A percentile compares a stretch with the other conserved stretches of the same genome.
Evolutionary conservation across 2,888 invertebrate species (phyloP).

Genomic region (Drosophila diplacantha): DNA sequence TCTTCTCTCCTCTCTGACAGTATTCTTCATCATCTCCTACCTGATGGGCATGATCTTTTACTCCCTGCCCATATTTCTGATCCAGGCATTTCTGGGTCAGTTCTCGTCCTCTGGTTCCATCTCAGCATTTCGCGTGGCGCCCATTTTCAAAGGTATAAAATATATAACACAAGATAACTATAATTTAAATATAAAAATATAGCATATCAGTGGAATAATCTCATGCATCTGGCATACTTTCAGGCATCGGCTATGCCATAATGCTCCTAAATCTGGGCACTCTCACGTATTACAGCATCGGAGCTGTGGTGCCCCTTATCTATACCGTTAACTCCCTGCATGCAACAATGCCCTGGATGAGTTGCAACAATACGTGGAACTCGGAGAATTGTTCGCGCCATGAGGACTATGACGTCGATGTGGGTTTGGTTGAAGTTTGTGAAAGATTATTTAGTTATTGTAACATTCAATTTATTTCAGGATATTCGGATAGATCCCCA

Average conservation of each 20-base stretch:
- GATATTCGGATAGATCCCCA: slow-evolving; percentile 59
- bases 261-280: slow-evolving; percentile 88
- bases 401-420: slow-evolving; percentile 63
- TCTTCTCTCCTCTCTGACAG: slow-evolving; percentile 42
- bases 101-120: slow-evolving; percentile 89
- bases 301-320: slow-evolving; percentile 89
- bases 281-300: slow-evolving; percentile 89
- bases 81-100: slow-evolving; percentile 92
- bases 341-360: slow-evolving; percentile 86
- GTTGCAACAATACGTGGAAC: slow-evolving; percentile 89
- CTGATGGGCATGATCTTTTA: slow-evolving; percentile 68
- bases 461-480: slow-evolving; percentile 33
- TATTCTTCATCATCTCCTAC: slow-evolving; percentile 69
- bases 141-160: slow-evolving; percentile 89
- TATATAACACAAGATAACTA: background rate
- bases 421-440: slow-evolving; percentile 22
- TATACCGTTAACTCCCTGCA: slow-evolving; percentile 86
- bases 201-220: background rate
- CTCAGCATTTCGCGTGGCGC: slow-evolving; percentile 88
- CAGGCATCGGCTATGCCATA: slow-evolving; percentile 82
- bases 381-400: slow-evolving; percentile 78
- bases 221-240: slow-evolving; percentile 7
- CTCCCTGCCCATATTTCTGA: slow-evolving; percentile 88
- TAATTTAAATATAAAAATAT: background rate
- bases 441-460: background rate